Percentiles rank a stretch among this genome's conserved stretches.
These are phyloP conservation scores for Octopus sinensis DNA, from an alignment of 1,140 invertebrate species.

Conservation along the genomic window DNA sequence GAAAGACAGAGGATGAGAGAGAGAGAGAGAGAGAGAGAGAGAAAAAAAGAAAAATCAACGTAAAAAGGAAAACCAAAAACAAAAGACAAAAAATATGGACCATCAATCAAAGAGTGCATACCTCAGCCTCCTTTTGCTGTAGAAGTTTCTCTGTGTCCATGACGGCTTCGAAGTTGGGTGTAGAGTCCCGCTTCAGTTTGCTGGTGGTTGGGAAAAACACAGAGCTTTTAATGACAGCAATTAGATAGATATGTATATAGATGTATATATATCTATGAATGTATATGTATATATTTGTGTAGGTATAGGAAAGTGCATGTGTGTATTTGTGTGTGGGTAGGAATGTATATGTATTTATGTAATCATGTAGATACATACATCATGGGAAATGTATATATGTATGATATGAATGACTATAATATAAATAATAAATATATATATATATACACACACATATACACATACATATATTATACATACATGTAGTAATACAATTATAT, in stretches of 20 bases:
- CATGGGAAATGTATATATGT: too few relatives aligned
- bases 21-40: too few relatives aligned
- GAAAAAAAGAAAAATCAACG: too few relatives aligned
- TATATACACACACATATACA: too few relatives aligned
- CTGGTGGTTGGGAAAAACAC: conserved; percentile 53
- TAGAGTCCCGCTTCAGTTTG: conserved; percentile 64
- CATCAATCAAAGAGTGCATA: conserved; percentile 52
- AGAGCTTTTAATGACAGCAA: background rate
- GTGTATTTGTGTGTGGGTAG: background rate
- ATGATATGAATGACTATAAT: too few relatives aligned
- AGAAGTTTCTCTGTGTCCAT: conserved; percentile 28
- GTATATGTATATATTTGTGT: background rate
- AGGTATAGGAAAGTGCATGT: background rate
- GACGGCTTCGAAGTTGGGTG: conserved; percentile 18
- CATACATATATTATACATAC: too few relatives aligned
- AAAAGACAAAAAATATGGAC: background rate
- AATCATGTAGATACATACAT: background rate
- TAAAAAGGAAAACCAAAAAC: too few relatives aligned
- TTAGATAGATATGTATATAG: background rate
- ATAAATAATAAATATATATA: too few relatives aligned
- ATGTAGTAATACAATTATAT: too few relatives aligned
- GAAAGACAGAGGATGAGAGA: too few relatives aligned
- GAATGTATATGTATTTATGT: background rate
- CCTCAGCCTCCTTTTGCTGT: conserved; percentile 47
- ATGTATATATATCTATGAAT: background rate